Evolutionary conservation across 2,113 vertebrate genomes (phyloP).

Genomic region (Heterotilapia buettikoferi): DNA sequence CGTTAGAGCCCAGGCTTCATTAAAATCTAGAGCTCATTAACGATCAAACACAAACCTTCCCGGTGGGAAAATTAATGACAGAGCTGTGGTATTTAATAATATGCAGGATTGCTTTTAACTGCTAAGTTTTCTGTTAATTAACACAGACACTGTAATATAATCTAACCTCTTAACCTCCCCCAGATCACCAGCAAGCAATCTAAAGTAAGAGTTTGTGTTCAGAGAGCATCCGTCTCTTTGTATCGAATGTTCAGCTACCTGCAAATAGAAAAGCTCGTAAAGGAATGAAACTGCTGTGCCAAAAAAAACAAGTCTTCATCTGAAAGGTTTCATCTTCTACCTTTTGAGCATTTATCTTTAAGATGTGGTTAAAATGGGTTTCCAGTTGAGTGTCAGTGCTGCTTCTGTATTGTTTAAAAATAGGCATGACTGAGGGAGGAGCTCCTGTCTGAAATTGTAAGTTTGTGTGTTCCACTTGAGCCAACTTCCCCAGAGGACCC

Average conservation of each 20-base stretch:
- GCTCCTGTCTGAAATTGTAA: neutral
- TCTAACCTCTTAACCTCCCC: neutral
- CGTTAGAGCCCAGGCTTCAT: neutral
- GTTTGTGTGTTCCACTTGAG: neutral
- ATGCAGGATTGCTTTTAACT: neutral
- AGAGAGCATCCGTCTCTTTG: neutral
- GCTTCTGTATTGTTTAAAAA: neutral
- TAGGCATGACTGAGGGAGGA: neutral
- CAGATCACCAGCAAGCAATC: neutral
- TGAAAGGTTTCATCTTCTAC: neutral
- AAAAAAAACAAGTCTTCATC: neutral
- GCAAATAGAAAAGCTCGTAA: neutral
- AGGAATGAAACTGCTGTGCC: rapidly evolving
- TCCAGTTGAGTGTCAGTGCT: neutral
- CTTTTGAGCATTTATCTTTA: neutral
- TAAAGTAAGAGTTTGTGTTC: neutral
- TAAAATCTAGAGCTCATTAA: neutral
- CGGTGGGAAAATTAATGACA: neutral
- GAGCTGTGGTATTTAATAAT: neutral
- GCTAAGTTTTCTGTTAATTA: neutral
- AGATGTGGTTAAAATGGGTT: neutral
- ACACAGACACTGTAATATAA: neutral
- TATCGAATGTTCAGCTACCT: neutral
- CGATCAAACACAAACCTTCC: neutral
- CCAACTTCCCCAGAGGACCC: neutral